These are phyloP conservation scores for Agonopterix subpropinquella DNA, from an alignment of 2,888 invertebrate genomes.

Conservation along the genomic window DNA sequence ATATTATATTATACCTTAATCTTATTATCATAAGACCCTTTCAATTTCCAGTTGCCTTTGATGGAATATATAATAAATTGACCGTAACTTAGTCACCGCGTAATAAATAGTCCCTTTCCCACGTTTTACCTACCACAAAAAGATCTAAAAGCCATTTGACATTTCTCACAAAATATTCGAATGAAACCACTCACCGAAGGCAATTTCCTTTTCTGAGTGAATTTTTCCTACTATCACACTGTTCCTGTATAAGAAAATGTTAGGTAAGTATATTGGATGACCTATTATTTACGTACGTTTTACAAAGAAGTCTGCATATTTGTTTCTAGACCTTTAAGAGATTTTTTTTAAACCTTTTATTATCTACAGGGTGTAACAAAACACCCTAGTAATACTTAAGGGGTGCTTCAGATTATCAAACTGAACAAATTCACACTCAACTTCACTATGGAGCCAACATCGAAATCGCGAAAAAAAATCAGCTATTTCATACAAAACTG, in stretches of 20 bases:
- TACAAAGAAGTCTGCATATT: background rate
- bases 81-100: slow-evolving; percentile 1
- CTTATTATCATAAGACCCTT: too few relatives aligned
- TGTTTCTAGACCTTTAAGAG: background rate
- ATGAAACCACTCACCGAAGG: slow-evolving; percentile 39
- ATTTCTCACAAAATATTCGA: slow-evolving; percentile 43
- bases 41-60: background rate
- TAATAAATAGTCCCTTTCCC: slow-evolving; percentile 13
- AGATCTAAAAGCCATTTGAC: slow-evolving; percentile 41
- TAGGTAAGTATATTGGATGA: background rate
- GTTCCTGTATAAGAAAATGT: background rate
- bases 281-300: background rate
- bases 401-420: too few relatives aligned
- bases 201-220: slow-evolving; percentile 31
- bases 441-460: too few relatives aligned
- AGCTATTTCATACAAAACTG: too few relatives aligned
- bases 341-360: too few relatives aligned
- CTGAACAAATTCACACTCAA: too few relatives aligned
- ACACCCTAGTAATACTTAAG: too few relatives aligned
- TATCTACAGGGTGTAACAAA: too few relatives aligned
- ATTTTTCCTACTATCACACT: slow-evolving; percentile 19
- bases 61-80: slow-evolving; percentile 5
- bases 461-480: too few relatives aligned
- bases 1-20: too few relatives aligned
- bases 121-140: slow-evolving; percentile 25